Evolutionary conservation across 2,113 vertebrate genomes (phyloP), one percentile per base, ranked within the genome.

Genomic region (Dendropsophus ebraccatus): DNA sequence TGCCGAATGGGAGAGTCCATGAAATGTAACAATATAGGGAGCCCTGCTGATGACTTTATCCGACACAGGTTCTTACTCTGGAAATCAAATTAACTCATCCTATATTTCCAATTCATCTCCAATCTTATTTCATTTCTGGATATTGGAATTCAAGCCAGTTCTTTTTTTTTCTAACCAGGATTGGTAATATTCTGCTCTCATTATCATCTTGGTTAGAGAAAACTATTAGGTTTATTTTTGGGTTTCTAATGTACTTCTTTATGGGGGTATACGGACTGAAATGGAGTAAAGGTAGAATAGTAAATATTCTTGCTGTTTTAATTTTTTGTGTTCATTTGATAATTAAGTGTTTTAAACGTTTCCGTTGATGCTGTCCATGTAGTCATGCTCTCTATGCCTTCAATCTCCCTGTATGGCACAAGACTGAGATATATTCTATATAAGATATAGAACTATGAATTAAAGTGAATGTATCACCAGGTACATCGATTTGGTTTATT

Each of bases 111-210:
- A 62, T 50, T 76, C 25, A 50, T 76, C 45, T 52, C 14, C n/a
- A 52, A 76, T 30, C 28, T 45, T 30, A 76, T 76, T 76, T 76
- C 14, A 50, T 52, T 5, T 30, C 73, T 49, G 23, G 73, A 28
- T 75, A 75, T 75, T 58, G 76, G 52, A 60, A 60, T 79, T 41
- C 21, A 60, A 60, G 56, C 6, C 1, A 19, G 37, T 80, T 58
- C 2, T 41, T 37, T 80, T 37, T 80, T 35, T 45, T 45, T 14
- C 76, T 79, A 58, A 58, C 32, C 30, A 37, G 54, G 30, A 58
- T 79, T n/a, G 76, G 14, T 62, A 17, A 80, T 60, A 37, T 35
- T n/a, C 35, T 52, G 74, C 17, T 50, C 25, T 76, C 25, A 76
- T 50, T 76, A 76, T 52, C 16, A 10, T 6, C 65, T 19, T 35